phyloP scores from a whole-genome alignment of 2,888 invertebrate genomes.

The Oxyteleia sp. region DNA sequence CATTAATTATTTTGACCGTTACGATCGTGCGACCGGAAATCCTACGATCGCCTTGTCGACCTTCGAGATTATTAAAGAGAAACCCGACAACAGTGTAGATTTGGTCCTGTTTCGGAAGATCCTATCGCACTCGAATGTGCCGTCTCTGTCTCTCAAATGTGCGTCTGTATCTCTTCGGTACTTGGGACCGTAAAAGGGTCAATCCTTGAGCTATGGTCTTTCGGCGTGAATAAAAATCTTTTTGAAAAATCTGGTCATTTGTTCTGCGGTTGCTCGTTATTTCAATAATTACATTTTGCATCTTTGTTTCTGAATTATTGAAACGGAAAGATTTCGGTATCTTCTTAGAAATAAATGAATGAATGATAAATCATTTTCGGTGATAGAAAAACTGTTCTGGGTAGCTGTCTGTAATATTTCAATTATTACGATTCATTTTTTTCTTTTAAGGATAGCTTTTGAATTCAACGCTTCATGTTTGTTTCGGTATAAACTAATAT shows the following conservation, averaged over 20 bases:
- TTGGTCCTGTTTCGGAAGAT: constrained; percentile 75
- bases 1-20: constrained; percentile 80
- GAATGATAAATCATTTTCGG: constrained; percentile 1
- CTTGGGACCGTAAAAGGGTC: constrained; percentile 67
- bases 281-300: constrained; percentile 20
- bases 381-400: background rate
- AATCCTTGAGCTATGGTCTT: constrained; percentile 31
- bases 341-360: background rate
- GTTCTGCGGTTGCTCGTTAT: constrained; percentile 8
- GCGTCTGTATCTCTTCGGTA: constrained; percentile 51
- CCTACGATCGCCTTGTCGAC: constrained; percentile 74
- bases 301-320: constrained; percentile 3
- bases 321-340: constrained; percentile 7
- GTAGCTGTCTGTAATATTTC: background rate
- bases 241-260: constrained; percentile 23
- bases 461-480: too few relatives aligned
- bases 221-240: constrained; percentile 35
- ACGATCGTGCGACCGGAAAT: constrained; percentile 80
- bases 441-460: too few relatives aligned
- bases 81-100: constrained; percentile 72
- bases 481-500: background rate
- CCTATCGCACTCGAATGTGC: constrained; percentile 50
- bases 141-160: constrained; percentile 53
- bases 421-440: background rate
- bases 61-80: constrained; percentile 75